A percentile compares a stretch with the other conserved stretches of the same genome.
These are phyloP conservation scores for Eufriesea mexicana DNA, from an alignment of 1,140 invertebrate genomes.

Conservation along the genomic window DNA sequence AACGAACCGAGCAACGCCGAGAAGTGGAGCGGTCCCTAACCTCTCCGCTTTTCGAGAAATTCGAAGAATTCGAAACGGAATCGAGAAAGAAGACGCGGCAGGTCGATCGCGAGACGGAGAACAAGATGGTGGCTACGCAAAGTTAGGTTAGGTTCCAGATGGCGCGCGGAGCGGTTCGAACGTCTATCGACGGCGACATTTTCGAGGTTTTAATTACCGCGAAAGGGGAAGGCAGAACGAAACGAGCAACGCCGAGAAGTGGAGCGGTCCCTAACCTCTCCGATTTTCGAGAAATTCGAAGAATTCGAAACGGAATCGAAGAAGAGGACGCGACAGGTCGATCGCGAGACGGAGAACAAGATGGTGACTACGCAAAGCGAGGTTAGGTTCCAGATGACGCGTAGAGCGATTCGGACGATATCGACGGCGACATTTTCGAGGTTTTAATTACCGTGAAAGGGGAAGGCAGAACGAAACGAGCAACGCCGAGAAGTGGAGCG, in stretches of 20 bases:
- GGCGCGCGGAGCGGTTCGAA: not conserved
- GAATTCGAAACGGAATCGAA: not conserved
- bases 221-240: not conserved
- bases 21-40: too few species aligned
- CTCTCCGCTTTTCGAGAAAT: too few species aligned
- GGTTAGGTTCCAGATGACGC: not conserved
- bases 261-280: too few species aligned
- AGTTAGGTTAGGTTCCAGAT: too few species aligned
- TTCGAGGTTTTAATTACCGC: conserved; percentile 28
- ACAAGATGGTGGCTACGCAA: not conserved
- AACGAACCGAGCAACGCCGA: too few species aligned
- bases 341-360: too few species aligned
- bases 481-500: too few species aligned
- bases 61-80: not conserved
- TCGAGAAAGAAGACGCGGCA: not conserved
- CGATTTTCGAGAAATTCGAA: not conserved
- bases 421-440: not conserved
- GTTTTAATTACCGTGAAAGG: conserved; percentile 9
- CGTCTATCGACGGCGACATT: not conserved
- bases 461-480: not conserved
- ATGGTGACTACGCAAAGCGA: too few species aligned
- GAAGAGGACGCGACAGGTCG: not conserved
- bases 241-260: too few species aligned
- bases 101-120: too few species aligned
- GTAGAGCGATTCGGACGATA: not conserved